A percentile compares a stretch with the other conserved stretches of the same genome.
Evolutionary conservation across 1,140 invertebrate species (phyloP).

Genomic region (Zeugodacus cucurbitae): DNA sequence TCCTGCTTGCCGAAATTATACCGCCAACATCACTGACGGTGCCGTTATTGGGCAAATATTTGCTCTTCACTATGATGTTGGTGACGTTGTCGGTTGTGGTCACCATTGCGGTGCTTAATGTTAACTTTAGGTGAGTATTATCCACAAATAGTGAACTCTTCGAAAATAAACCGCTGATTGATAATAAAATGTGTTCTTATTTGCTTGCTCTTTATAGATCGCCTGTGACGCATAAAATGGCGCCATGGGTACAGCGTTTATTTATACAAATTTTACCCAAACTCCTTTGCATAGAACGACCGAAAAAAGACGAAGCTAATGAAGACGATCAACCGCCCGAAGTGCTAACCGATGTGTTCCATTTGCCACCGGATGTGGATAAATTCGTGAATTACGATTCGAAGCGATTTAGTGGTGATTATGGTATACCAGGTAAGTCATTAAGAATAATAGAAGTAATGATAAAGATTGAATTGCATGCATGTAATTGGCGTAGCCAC

Average conservation of each 20-base stretch:
- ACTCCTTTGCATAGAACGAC: constrained; percentile 85
- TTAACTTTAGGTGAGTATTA: constrained; percentile 86
- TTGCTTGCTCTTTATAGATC: constrained; percentile 67
- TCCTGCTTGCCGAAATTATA: constrained; percentile 97
- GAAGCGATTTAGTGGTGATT: constrained; percentile 77
- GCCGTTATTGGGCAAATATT: constrained; percentile 96
- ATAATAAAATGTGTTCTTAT: not conserved
- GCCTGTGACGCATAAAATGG: constrained; percentile 95
- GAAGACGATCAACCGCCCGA: constrained; percentile 77
- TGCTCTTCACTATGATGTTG: constrained; percentile 99
- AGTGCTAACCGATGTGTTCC: constrained; percentile 78
- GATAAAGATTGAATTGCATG: too few relatives aligned
- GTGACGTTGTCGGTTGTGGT: constrained; percentile 98
- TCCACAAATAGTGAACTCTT: not conserved
- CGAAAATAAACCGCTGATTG: not conserved
- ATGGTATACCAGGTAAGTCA: constrained; percentile 73
- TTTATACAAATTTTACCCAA: constrained; percentile 92
- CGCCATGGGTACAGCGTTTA: constrained; percentile 87
- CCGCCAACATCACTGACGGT: constrained; percentile 99
- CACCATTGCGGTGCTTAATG: constrained; percentile 97
- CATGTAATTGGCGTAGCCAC: too few relatives aligned
- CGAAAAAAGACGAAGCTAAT: constrained; percentile 76
- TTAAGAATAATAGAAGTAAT: too few relatives aligned
- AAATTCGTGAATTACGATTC: constrained; percentile 74
- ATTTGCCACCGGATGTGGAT: constrained; percentile 76